Evolutionary conservation across 2,888 invertebrate genomes (phyloP).

Genomic region (Pseudococcus viburni): DNA sequence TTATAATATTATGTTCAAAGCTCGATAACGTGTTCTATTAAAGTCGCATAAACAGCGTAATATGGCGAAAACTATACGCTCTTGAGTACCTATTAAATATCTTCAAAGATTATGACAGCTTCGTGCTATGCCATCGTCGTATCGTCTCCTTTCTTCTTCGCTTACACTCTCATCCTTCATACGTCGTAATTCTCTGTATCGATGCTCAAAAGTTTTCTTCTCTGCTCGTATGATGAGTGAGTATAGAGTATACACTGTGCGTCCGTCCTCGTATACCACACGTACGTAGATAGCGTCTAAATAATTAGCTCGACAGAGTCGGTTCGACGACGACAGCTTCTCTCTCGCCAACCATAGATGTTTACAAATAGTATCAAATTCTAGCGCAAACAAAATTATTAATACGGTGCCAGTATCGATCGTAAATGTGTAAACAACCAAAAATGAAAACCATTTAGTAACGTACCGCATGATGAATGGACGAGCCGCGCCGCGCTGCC

Average conservation of each 20-base stretch:
- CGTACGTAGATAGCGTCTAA: background rate
- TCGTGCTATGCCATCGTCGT: background rate
- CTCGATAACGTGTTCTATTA: constrained; percentile 45
- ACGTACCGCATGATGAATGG: constrained; percentile 2
- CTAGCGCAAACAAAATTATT: constrained; percentile 33
- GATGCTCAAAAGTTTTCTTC: background rate
- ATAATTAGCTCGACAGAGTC: background rate
- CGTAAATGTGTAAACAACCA: constrained; percentile 25
- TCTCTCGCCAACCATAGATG: background rate
- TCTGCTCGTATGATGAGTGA: background rate
- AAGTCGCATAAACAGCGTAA: constrained; percentile 32
- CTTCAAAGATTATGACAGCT: constrained; percentile 39
- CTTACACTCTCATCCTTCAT: background rate
- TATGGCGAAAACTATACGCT: constrained; percentile 14
- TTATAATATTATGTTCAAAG: background rate
- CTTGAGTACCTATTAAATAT: constrained; percentile 44
- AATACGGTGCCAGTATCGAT: constrained; percentile 22
- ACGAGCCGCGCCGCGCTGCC: background rate
- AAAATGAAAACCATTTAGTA: constrained; percentile 38
- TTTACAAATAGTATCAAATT: constrained; percentile 45
- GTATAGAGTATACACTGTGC: background rate
- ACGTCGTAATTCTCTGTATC: background rate
- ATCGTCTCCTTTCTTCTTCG: background rate
- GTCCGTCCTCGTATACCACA: background rate
- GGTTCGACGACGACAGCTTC: background rate